These are phyloP conservation scores for Bujurquina vittata DNA, from an alignment of 2,113 vertebrate species.

Conservation along the genomic window DNA sequence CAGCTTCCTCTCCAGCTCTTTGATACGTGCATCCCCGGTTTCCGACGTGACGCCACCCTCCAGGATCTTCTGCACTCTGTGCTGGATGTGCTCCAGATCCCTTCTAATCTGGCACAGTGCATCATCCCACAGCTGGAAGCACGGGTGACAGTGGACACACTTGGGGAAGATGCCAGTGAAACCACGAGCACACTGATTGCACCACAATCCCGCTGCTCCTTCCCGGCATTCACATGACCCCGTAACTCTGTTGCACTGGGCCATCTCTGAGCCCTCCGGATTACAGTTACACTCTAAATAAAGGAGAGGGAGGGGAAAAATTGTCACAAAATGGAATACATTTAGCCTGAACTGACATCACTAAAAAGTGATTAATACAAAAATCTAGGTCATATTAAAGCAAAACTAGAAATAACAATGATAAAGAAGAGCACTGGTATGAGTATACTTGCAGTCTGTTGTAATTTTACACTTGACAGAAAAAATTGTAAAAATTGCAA, in stretches of 20 bases:
- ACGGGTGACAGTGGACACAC: constrained; percentile 84
- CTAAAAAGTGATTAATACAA: neutral
- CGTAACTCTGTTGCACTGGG: constrained; percentile 79
- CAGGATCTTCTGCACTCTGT: constrained; percentile 61
- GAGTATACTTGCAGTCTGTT: no score
- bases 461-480: no score
- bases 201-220: constrained; percentile 76
- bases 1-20: constrained; percentile 80
- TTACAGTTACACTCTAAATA: constrained; percentile 85
- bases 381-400: neutral
- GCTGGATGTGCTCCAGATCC: constrained; percentile 69
- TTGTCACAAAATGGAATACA: neutral
- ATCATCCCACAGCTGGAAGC: constrained; percentile 87
- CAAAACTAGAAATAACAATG: neutral
- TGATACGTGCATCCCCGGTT: constrained; percentile 68
- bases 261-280: constrained; percentile 73
- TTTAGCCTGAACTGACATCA: neutral
- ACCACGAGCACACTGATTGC: constrained; percentile 81
- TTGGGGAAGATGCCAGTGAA: constrained; percentile 84
- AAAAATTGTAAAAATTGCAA: no score
- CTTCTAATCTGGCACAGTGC: constrained; percentile 70
- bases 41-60: constrained; percentile 61
- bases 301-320: neutral
- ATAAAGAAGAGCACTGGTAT: neutral
- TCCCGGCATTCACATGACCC: constrained; percentile 82